Evolutionary conservation across 2,113 vertebrate genomes (phyloP), one percentile per base, ranked within the genome.

Genomic region (Hypocryptadius cinnamomeus): DNA sequence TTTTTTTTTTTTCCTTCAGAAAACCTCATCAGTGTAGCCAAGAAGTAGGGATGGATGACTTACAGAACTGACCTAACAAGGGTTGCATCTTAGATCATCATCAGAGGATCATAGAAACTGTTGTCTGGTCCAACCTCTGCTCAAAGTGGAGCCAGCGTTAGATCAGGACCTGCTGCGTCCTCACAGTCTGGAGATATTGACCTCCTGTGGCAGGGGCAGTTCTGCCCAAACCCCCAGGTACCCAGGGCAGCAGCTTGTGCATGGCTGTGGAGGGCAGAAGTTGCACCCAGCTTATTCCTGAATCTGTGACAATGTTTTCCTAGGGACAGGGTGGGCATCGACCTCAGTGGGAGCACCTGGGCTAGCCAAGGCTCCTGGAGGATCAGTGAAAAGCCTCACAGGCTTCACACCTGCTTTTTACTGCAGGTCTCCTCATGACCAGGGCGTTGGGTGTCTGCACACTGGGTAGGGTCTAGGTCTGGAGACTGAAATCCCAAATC

Each of bases 21-120:
- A 78, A 83, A 85, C 17, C 44, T 88, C 53, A 59, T 69, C 25
- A 20, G 4, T 27, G 37, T 39, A 64, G 87, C 91, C 94, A 95
- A 94, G 85, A 87, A 74, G 39, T 24, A 60, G 23, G 51, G 60
- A 80, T 83, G 79, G 89, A 79, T 85, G 72, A 94, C 79, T 47
- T 68, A 78, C 68, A 93, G 81, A 77, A 14, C 51, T 66, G 79
- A 80, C 54, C 35, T 84, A 69, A 79, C 50, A 56, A 59, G 30
- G 13, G 6, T 6, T 85, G 6, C 12, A 79, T 66, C 25, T 94
- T 59, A 94, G 79, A 24, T 85, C 48, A 85, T 48, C 64, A 33
- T 50, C 40, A 70, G 3, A 61, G 17, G 33, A 85, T 45, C 19
- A 48, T 1, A 42, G 74, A 79, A 79, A 61, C 31, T 60, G 11